Conservation (phyloP, 2,113 vertebrate species). For the Pleuronectes platessa region DNA sequence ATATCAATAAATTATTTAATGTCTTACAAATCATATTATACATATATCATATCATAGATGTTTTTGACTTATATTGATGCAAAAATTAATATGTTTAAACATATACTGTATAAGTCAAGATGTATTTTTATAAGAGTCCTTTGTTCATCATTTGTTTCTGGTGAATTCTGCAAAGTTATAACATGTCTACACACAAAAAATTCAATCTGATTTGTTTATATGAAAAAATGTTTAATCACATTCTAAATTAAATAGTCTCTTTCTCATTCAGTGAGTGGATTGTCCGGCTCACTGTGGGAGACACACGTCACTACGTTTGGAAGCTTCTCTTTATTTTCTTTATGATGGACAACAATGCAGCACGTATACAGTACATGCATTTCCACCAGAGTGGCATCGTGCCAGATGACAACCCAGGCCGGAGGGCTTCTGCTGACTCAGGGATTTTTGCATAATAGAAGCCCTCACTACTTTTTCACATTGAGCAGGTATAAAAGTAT, state of each 20-base stretch:
- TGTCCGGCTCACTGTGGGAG: not conserved
- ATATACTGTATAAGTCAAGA: no score
- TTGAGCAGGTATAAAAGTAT: conserved; percentile 74
- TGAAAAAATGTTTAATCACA: not conserved
- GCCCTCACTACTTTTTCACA: conserved; percentile 41
- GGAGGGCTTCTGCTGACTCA: conserved; percentile 67
- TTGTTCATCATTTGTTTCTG: no score
- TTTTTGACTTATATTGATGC: no score
- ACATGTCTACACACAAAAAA: not conserved
- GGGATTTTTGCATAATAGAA: conserved; percentile 73
- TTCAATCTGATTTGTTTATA: not conserved
- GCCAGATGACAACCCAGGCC: conserved; percentile 62
- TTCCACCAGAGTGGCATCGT: conserved; percentile 31
- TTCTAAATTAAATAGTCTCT: not conserved
- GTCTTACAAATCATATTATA: no score
- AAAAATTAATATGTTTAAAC: no score
- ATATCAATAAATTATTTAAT: no score
- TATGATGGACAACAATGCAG: conserved; percentile 60
- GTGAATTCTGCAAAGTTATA: no score
- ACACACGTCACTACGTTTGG: conserved; percentile 7
- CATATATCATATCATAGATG: no score
- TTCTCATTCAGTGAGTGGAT: not conserved
- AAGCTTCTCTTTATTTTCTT: conserved; percentile 62
- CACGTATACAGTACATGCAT: conserved; percentile 41
- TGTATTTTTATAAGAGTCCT: no score